Evolutionary conservation across 2,113 vertebrate species (phyloP).

Genomic region (Noctilio leporinus): DNA sequence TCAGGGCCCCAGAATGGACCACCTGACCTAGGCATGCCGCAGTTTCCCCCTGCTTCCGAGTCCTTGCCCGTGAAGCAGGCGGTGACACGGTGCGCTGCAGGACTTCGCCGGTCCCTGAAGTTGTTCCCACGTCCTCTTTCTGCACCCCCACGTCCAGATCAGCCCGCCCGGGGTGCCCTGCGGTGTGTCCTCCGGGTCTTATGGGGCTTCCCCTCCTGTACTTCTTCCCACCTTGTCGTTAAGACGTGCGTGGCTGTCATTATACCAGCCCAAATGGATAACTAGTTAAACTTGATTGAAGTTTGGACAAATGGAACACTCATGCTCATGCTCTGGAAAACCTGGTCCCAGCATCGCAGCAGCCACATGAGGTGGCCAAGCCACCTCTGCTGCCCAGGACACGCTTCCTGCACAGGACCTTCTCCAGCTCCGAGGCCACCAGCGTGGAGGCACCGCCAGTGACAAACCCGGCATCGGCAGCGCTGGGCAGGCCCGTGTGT

Average conservation of each 20-base stretch:
- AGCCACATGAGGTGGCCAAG: background rate
- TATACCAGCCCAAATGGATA: background rate
- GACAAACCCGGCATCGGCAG: accelerated
- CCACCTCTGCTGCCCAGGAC: background rate
- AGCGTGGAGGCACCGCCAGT: accelerated
- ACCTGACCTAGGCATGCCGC: background rate
- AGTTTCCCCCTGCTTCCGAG: background rate
- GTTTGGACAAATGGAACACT: background rate
- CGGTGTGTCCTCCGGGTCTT: accelerated
- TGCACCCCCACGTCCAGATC: background rate
- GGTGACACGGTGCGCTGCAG: background rate
- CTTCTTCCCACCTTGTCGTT: background rate
- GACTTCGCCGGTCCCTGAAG: background rate
- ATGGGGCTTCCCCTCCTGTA: background rate
- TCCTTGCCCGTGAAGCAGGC: accelerated
- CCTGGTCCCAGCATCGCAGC: background rate
- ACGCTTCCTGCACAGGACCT: background rate
- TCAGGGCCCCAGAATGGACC: background rate
- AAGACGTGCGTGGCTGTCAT: background rate
- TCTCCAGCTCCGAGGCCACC: background rate
- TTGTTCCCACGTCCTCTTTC: background rate
- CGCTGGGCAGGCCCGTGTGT: accelerated
- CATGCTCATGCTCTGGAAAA: background rate
- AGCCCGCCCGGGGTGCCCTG: too few species aligned
- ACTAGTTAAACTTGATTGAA: background rate